These are phyloP conservation scores for Nasonovia ribisnigri DNA, from an alignment of 2,888 invertebrate species.

Conservation along the genomic window DNA sequence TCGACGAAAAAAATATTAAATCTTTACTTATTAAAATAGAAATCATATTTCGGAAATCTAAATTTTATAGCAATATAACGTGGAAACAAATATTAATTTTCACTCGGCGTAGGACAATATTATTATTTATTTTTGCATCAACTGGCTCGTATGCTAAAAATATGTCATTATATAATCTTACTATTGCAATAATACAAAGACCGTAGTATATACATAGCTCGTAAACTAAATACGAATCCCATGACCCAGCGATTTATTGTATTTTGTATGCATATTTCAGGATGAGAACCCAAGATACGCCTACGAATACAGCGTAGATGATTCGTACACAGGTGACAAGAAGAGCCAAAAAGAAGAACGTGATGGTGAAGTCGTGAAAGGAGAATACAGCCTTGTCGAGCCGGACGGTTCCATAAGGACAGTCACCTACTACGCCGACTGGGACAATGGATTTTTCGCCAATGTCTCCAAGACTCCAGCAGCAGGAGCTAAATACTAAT, in stretches of 20 bases:
- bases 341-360: slow-evolving; percentile 81
- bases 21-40: background rate
- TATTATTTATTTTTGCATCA: background rate
- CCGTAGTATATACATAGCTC: background rate
- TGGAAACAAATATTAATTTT: background rate
- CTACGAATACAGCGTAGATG: slow-evolving; percentile 80
- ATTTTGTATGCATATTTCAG: slow-evolving; percentile 44
- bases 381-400: slow-evolving; percentile 74
- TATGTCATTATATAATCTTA: background rate
- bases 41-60: background rate
- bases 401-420: slow-evolving; percentile 82
- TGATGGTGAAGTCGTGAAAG: slow-evolving; percentile 80
- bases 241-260: slow-evolving; percentile 36
- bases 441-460: slow-evolving; percentile 84
- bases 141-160: background rate
- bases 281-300: slow-evolving; percentile 73
- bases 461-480: slow-evolving; percentile 71
- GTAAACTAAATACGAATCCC: background rate
- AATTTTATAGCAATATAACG: background rate
- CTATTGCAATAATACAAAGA: background rate
- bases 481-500: slow-evolving; percentile 59
- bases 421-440: slow-evolving; percentile 81
- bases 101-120: background rate
- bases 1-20: background rate
- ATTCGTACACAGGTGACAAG: slow-evolving; percentile 81